phyloP scores from a whole-genome alignment of 2,797 vertebrate genomes.

The Hirundo rustica region DNA sequence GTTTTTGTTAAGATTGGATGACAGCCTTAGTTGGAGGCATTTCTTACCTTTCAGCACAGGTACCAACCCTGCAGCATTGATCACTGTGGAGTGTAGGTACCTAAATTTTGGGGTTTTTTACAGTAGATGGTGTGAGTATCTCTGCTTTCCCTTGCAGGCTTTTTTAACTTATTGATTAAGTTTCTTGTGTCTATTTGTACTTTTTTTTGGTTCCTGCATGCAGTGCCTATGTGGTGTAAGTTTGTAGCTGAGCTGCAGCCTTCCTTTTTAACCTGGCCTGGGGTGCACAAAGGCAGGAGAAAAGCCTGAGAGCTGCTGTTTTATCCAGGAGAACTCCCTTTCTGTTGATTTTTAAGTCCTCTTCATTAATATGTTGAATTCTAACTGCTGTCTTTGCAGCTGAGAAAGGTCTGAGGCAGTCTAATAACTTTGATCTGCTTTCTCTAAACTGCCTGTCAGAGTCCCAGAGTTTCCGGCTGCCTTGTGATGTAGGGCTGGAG shows the following conservation, averaged over 20 bases:
- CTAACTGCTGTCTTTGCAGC: not conserved
- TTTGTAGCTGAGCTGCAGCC: not conserved
- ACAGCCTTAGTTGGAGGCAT: not conserved
- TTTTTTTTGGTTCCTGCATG: not conserved
- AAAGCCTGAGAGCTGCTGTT: not conserved
- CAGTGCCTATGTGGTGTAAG: not conserved
- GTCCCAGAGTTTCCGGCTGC: not conserved
- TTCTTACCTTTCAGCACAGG: not conserved
- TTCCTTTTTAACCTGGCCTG: not conserved
- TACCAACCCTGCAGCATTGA: not conserved
- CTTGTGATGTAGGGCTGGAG: not conserved
- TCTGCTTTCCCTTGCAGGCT: not conserved
- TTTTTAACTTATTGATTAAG: not conserved
- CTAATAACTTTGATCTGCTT: not conserved
- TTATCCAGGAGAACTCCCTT: not conserved
- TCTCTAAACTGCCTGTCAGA: not conserved
- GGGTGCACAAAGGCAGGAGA: not conserved
- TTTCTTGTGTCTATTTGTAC: not conserved
- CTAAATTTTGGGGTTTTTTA: not conserved
- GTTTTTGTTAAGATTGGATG: not conserved
- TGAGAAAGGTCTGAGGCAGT: not conserved
- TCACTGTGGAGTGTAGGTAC: not conserved
- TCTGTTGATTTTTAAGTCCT: not conserved
- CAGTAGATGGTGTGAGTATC: not conserved
- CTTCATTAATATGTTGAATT: not conserved